Evolutionary conservation across 2,797 vertebrate genomes (phyloP), one percentile per base, ranked within the genome.

Genomic region (Myotis myotis): DNA sequence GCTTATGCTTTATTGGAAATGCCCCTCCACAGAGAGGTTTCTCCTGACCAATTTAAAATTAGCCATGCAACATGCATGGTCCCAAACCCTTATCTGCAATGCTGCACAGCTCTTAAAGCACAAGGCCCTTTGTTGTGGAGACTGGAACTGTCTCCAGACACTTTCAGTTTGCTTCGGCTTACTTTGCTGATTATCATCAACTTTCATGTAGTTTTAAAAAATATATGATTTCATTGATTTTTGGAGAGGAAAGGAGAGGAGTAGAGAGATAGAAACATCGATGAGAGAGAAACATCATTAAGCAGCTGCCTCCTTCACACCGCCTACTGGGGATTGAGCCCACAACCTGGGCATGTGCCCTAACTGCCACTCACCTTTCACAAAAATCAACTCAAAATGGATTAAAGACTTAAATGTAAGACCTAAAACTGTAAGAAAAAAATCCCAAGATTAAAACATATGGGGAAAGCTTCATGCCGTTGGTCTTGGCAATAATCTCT

Each of bases 281-380:
- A 2, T 57, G 60, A 13, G 25, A 60, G 57, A 60, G 57, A 28
- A 60, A 55, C 57, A 60, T 60, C 57, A 60, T 55, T 55, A 0
- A 60, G 5, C 25, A 28, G 57, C 57, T 28, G 57, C 57, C 55
- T 60, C 10, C 23, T 25, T 10, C 10, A 60, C 23, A 25, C 55
- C 23, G 9, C 55, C 25, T 28, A 60, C 25, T 13, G 55, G 55
- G 9, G 23, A 57, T 57, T 25, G 10, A 25, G 55, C 20, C 23
- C 55, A 0, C 55, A 57, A 25, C 55, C 23, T 9, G 10, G 55
- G 55, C 55, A 57, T 57, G 55, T 25, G 23, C 8, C 3, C 55
- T 11, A 0, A 57, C 55, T 57, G 55, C 0, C 0, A 13, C 0
- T 30, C 25, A 62, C 28, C 22, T 72, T 10, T 25, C 15, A 47